Conservation (phyloP, 1,140 invertebrate genomes). For the Brachionus koreanus region DNA sequence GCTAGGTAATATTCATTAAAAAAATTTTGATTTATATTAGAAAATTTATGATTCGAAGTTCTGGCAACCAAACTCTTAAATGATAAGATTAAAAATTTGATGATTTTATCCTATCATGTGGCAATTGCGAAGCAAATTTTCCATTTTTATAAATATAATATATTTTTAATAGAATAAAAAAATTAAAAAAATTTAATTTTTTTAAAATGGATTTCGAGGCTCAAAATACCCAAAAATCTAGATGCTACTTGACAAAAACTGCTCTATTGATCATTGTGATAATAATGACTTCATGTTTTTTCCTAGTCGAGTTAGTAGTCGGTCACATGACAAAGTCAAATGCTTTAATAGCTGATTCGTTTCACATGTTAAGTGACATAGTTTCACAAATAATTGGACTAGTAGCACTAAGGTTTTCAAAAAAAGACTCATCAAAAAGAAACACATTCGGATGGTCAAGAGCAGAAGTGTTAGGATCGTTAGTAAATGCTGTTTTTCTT, state of each 20-base stretch:
- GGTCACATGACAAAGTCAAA: conserved; percentile 63
- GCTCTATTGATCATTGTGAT: not conserved
- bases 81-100: not conserved
- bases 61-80: not conserved
- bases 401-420: conserved; percentile 51
- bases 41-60: too few relatives aligned
- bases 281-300: conserved; percentile 52
- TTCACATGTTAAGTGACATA: conserved; percentile 64
- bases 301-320: conserved; percentile 62
- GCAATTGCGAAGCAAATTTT: not conserved
- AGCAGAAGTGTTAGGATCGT: conserved; percentile 63
- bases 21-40: too few relatives aligned
- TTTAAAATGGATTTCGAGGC: not conserved
- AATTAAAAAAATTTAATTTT: too few relatives aligned
- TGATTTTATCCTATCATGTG: not conserved
- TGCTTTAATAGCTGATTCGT: conserved; percentile 62
- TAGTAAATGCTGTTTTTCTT: conserved; percentile 64
- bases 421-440: conserved; percentile 51
- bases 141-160: not conserved
- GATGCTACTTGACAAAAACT: not conserved
- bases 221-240: not conserved
- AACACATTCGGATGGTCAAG: conserved; percentile 64
- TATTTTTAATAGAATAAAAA: not conserved
- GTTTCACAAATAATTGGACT: conserved; percentile 61
- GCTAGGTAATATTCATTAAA: too few relatives aligned